Evolutionary conservation across 1,140 invertebrate species (phyloP).

Genomic region (Trypoxylus dichotomus): DNA sequence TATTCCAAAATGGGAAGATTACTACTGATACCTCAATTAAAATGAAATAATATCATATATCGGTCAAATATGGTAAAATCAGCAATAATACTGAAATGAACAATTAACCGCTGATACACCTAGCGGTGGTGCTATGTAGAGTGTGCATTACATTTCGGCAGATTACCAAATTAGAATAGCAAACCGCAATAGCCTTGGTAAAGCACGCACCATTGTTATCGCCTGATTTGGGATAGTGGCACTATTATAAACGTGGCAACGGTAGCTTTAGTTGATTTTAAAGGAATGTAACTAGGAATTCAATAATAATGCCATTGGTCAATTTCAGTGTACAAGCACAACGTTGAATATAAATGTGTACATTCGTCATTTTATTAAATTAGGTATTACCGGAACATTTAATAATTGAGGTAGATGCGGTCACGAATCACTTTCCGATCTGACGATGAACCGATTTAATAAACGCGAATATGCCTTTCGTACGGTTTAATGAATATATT

Average conservation of each 20-base stretch:
- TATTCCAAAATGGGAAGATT: too few species aligned
- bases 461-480: background rate
- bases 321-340: background rate
- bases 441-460: too few species aligned
- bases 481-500: background rate
- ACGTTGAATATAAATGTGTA: background rate
- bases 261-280: slow-evolving; percentile 33
- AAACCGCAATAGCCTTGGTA: background rate
- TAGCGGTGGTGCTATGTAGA: background rate
- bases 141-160: slow-evolving; percentile 19
- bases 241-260: slow-evolving; percentile 26
- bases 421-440: too few species aligned
- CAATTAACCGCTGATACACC: background rate
- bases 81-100: background rate
- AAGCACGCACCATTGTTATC: slow-evolving; percentile 14
- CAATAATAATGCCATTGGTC: slow-evolving; percentile 30
- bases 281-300: slow-evolving; percentile 35
- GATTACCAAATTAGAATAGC: slow-evolving; percentile 12
- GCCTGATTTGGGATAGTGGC: slow-evolving; percentile 31
- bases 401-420: background rate
- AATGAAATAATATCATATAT: too few species aligned
- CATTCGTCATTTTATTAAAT: background rate
- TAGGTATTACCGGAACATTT: background rate
- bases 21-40: too few species aligned
- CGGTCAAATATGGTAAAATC: too few species aligned